Conservation (phyloP, 2,797 vertebrate species). For the Discoglossus pictus region DNA sequence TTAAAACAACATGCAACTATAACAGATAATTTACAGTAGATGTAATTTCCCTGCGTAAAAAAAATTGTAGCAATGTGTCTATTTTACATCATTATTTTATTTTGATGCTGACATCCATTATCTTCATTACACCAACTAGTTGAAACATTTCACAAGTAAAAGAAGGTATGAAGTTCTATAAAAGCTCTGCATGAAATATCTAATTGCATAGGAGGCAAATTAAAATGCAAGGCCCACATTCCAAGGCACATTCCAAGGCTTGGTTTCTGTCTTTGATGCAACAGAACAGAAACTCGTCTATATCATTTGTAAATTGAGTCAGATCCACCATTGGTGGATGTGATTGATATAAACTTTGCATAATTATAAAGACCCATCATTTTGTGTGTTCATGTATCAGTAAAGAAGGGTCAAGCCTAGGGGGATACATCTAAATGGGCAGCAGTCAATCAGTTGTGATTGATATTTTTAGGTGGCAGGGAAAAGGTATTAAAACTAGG, state of each 20-base stretch:
- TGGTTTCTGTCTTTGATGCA: constrained; percentile 23
- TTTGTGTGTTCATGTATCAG: no score
- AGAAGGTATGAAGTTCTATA: constrained; percentile 17
- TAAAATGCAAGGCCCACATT: constrained; percentile 27
- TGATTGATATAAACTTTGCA: no score
- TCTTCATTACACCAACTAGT: constrained; percentile 8
- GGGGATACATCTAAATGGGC: no score
- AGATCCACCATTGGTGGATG: no score
- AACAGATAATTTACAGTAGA: background rate
- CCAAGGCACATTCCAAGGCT: constrained; percentile 31
- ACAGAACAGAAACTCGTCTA: constrained; percentile 23
- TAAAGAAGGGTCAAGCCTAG: no score
- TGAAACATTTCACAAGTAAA: constrained; percentile 15
- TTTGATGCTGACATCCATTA: constrained; percentile 13
- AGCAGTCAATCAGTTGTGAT: no score
- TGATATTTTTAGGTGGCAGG: no score
- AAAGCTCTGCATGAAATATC: constrained; percentile 10
- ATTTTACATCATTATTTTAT: background rate
- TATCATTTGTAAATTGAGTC: no score
- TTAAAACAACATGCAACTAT: background rate
- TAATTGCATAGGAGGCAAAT: constrained; percentile 28
- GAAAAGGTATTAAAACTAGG: no score
- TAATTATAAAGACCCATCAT: no score
- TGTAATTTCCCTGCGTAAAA: background rate
- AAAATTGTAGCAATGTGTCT: background rate